Evolutionary conservation across 2,797 vertebrate genomes (phyloP), one percentile per base, ranked within the genome.

Genomic region (Liasis olivaceus): DNA sequence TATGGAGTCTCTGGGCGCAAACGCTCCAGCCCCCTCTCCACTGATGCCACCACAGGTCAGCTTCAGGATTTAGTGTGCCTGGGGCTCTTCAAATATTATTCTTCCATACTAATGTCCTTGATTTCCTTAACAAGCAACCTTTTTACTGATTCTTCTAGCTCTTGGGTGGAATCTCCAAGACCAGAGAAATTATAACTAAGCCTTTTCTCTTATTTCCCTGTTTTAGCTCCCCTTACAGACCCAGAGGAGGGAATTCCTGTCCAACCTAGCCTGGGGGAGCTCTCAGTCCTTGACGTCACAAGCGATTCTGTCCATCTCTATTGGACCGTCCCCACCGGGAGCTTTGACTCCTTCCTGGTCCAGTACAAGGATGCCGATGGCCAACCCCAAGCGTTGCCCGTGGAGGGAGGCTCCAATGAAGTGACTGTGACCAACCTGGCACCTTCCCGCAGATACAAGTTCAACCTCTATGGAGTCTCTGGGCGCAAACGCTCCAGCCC

Each of bases 41-140:
- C 36, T 0, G 17, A 77, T 31, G 92, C 95, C 26, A 96, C 88
- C 66, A 97, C 97, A 59, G 97, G 97, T 97, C 72, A 96, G 94
- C 3, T 3, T 24, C 1, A 15, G 0, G 1, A 77, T 8, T 4
- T 0, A 36, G 28, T 15, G 12, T 8, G 14, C 51, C 60, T 51
- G 22, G 2, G 51, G 51, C 3, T 6, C 2, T 77, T 42, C 31
- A 20, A 17, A 20, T 77, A 20, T 77, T 36, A 20, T 72, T 36
- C 0, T 26, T 96, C 22, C 88, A 88, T 12, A 42, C 36, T 51
- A 93, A 89, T 59, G 94, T 87, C 87, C 96, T 97, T 87, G 95
- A 96, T 36, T 72, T 72, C 31, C 2, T 72, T 72, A 36, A 72
- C 31, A 36, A 36, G 4, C 22, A 20, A 8, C 8, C 28, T 69